A percentile compares a stretch with the other conserved stretches of the same genome.
phyloP scores from a whole-genome alignment of 2,888 invertebrate genomes.

The Agelastica alni region DNA sequence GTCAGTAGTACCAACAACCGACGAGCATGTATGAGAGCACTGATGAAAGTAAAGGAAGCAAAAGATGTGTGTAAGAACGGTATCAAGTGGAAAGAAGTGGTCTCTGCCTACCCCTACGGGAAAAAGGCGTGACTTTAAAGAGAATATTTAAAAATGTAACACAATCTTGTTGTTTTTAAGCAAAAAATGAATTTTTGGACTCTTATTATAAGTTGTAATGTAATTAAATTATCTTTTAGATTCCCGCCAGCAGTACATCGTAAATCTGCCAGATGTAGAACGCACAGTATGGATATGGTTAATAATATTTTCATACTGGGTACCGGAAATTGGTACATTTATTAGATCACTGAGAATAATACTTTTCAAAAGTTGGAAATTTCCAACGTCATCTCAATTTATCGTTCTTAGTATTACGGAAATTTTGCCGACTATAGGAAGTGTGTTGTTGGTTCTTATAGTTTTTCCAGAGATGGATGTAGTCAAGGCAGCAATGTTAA shows the following conservation, averaged over 20 bases:
- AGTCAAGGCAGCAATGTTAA: slow-evolving; percentile 80
- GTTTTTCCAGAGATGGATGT: slow-evolving; percentile 82
- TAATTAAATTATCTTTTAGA: slow-evolving; percentile 53
- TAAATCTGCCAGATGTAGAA: slow-evolving; percentile 66
- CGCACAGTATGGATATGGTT: slow-evolving; percentile 81
- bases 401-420: slow-evolving; percentile 72
- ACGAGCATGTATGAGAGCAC: too few species aligned
- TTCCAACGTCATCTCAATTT: slow-evolving; percentile 60
- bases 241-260: slow-evolving; percentile 61
- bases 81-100: too few species aligned
- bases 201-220: too few species aligned
- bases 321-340: slow-evolving; percentile 78
- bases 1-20: too few species aligned
- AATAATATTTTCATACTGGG: slow-evolving; percentile 71
- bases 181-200: too few species aligned
- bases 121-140: too few species aligned
- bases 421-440: slow-evolving; percentile 75
- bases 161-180: too few species aligned
- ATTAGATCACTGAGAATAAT: slow-evolving; percentile 68
- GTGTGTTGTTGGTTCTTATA: slow-evolving; percentile 74
- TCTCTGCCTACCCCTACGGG: too few species aligned
- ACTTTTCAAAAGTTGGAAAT: slow-evolving; percentile 70
- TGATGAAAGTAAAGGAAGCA: too few species aligned
- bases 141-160: too few species aligned
- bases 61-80: too few species aligned